Evolutionary conservation across 2,888 invertebrate species (phyloP), one percentile per base, ranked within the genome.

Genomic region (Sthenelais limicola): DNA sequence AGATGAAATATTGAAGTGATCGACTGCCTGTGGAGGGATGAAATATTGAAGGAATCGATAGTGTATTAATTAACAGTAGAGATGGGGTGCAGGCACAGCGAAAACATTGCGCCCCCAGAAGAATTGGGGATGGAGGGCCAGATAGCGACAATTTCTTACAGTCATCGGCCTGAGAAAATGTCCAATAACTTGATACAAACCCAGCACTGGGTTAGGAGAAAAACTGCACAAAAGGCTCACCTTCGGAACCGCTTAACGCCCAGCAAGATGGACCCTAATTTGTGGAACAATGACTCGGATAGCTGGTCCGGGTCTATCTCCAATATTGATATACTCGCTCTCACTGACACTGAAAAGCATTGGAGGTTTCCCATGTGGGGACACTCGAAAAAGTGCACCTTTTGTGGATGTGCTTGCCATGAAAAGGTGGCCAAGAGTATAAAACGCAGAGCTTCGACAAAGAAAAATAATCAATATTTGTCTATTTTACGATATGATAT

Each of bases 341-440:
- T 56, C 32, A 56, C 32, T 2, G 15, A 56, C 32, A 56, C 21
- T 15, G 56, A 56, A 3, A 18, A 24, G 7, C 56, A 56, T 24
- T 56, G 56, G 56, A 15, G 32, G 30, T 56, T 56, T 33, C 56
- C 56, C 12, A 56, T 33, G 18, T 56, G 56, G 56, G 56, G 56
- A 18, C 56, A 56, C 33, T 56, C 30, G n/a, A 18, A 56, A 33
- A 56, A 56, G 32, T 56, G 56, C n/a, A 56, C 56, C 3, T 56
- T 56, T 21, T 56, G 56, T 56, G 56, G 56, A 1, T 56, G 56
- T 56, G 56, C 30, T n/a, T 56, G 56, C 24, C 56, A 56, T 21
- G 1, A 56, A 32, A 4, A 3, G 2, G 32, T 33, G 3, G 26
- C 56, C 2, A 32, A 56, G 32, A 24, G 30, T 4, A 3, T 12